Conservation (phyloP, 1,140 invertebrate species). For the Micrasema minimum region DNA sequence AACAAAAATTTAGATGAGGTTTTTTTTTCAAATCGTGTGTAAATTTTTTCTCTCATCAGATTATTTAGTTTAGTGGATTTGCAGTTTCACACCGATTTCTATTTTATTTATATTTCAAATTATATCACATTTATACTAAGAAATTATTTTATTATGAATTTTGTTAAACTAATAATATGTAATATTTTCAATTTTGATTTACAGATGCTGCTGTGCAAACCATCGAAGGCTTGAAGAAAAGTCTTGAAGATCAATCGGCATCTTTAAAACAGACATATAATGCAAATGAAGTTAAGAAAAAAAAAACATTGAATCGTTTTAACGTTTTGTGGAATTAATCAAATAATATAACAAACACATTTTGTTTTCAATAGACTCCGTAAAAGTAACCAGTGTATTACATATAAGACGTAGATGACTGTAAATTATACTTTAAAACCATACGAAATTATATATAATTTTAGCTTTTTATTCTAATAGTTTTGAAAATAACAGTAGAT, state of each 20-base stretch:
- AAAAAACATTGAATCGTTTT: slow-evolving; percentile 53
- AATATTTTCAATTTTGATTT: no score
- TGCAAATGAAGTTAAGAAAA: slow-evolving; percentile 46
- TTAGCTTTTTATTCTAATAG: slow-evolving; percentile 46
- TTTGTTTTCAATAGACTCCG: slow-evolving; percentile 45
- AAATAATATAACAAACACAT: slow-evolving; percentile 17
- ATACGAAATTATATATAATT: slow-evolving; percentile 41
- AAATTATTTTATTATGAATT: no score
- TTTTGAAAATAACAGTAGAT: slow-evolving; percentile 32
- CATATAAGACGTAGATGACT: slow-evolving; percentile 22
- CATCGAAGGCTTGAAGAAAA: slow-evolving; percentile 70
- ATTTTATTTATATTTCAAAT: no score
- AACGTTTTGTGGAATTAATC: slow-evolving; percentile 23
- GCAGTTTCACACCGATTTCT: no score
- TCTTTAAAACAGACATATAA: slow-evolving; percentile 59
- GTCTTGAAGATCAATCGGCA: slow-evolving; percentile 71
- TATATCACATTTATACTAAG: no score
- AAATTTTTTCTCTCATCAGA: no score
- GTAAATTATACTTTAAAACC: slow-evolving; percentile 12
- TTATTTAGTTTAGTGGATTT: no score
- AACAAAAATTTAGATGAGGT: no score
- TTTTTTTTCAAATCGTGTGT: no score
- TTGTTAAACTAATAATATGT: no score
- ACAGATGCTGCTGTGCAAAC: slow-evolving; percentile 59
- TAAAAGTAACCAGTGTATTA: slow-evolving; percentile 31